Percentiles rank a stretch among this genome's conserved stretches.
phyloP scores from a whole-genome alignment of 2,113 vertebrate species.

The Raphicerus campestris region DNA sequence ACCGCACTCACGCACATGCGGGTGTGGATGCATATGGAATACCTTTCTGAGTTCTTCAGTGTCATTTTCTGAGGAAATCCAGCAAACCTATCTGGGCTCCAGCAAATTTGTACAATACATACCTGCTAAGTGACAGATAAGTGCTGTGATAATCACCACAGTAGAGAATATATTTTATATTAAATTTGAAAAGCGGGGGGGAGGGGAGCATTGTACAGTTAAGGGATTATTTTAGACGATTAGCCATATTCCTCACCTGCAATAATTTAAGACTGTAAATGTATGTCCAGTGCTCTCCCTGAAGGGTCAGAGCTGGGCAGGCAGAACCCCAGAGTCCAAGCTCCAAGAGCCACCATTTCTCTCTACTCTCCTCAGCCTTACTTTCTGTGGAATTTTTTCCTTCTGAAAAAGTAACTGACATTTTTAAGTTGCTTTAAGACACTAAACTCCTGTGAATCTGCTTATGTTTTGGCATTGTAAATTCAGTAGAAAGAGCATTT shows the following conservation, averaged over 20 bases:
- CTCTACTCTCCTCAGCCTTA: not conserved
- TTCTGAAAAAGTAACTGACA: not conserved
- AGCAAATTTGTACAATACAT: not conserved
- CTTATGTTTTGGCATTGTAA: not conserved
- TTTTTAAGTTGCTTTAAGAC: not conserved
- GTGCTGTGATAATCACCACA: not conserved
- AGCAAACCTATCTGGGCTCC: not conserved
- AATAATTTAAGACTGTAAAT: not conserved
- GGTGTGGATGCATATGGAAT: not conserved
- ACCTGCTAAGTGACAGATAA: not conserved
- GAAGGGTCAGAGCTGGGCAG: not conserved
- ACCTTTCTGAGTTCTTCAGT: not conserved
- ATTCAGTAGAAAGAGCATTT: not conserved
- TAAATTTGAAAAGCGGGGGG: not conserved
- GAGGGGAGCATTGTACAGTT: not conserved
- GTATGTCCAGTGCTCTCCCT: not conserved
- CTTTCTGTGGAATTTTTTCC: not conserved
- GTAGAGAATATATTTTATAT: not conserved
- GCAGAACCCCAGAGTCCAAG: not conserved
- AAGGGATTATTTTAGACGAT: not conserved
- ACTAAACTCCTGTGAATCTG: not conserved
- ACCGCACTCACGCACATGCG: not conserved
- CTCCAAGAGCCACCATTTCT: not conserved
- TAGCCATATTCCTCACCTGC: not conserved
- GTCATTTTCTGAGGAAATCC: not conserved